Evolutionary conservation across 2,113 vertebrate species (phyloP).

Genomic region (Beaufortia kweichowensis): DNA sequence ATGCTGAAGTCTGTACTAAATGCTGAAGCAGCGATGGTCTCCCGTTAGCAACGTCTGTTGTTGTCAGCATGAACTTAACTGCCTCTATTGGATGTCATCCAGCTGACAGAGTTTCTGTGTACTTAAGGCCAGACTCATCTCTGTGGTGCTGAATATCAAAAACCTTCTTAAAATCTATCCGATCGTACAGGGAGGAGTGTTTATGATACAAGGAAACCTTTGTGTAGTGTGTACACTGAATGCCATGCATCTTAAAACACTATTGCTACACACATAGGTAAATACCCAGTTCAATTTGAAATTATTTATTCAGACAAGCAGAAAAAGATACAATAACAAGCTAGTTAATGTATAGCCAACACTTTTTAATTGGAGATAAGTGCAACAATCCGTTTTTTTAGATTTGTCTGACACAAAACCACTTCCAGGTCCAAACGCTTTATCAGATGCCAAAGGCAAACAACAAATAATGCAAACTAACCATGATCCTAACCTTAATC

Average conservation of each 20-base stretch:
- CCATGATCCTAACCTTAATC: too few species aligned
- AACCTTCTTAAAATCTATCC: neutral
- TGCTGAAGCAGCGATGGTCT: neutral
- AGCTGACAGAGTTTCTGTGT: slow-evolving; percentile 11
- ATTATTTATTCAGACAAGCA: neutral
- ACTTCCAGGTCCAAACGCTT: too few species aligned
- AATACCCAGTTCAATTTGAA: neutral
- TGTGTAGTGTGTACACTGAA: neutral
- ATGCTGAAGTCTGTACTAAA: slow-evolving; percentile 7
- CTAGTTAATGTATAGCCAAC: neutral
- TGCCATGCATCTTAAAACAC: neutral
- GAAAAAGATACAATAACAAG: neutral
- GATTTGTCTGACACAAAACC: too few species aligned
- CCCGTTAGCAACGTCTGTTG: neutral
- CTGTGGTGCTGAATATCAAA: slow-evolving; percentile 17
- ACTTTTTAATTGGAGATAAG: neutral
- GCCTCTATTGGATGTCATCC: slow-evolving; percentile 5
- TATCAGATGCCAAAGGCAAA: too few species aligned
- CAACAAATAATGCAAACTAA: too few species aligned
- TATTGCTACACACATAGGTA: neutral
- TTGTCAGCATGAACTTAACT: slow-evolving; percentile 25
- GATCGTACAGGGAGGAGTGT: neutral
- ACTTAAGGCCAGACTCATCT: slow-evolving; percentile 22
- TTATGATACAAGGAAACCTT: neutral
- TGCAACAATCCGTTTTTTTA: too few species aligned